Conservation (phyloP, 2,888 invertebrate genomes). For the Bhutanitis thaidina region DNA sequence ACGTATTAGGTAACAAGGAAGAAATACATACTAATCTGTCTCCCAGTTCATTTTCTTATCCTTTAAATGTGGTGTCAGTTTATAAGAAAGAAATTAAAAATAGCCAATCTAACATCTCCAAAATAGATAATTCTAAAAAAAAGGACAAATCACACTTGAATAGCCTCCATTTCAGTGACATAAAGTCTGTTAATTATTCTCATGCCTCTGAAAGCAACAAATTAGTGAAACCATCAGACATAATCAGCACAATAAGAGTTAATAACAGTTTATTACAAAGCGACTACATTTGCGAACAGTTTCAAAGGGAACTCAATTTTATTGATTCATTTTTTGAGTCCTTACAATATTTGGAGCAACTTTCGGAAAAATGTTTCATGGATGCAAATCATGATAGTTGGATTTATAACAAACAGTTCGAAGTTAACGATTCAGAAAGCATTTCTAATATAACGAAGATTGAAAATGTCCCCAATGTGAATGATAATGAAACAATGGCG, state of each 20-base stretch:
- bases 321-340: slow-evolving; percentile 75
- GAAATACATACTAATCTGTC: slow-evolving; percentile 36
- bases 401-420: slow-evolving; percentile 43
- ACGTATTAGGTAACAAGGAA: slow-evolving; percentile 47
- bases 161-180: slow-evolving; percentile 32
- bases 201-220: slow-evolving; percentile 47
- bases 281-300: slow-evolving; percentile 65
- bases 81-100: slow-evolving; percentile 53
- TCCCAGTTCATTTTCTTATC: slow-evolving; percentile 50
- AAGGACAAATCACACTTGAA: slow-evolving; percentile 28
- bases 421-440: slow-evolving; percentile 49
- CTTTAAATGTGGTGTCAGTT: slow-evolving; percentile 61
- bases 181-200: slow-evolving; percentile 49
- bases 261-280: slow-evolving; percentile 51
- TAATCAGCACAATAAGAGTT: slow-evolving; percentile 65
- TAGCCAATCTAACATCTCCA: slow-evolving; percentile 19
- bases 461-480: slow-evolving; percentile 53
- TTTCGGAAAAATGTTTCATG: slow-evolving; percentile 48
- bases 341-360: slow-evolving; percentile 62
- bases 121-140: slow-evolving; percentile 21
- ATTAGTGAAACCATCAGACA: slow-evolving; percentile 69
- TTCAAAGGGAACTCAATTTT: slow-evolving; percentile 68
- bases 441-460: slow-evolving; percentile 55
- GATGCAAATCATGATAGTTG: slow-evolving; percentile 48
- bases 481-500: slow-evolving; percentile 67